Evolutionary conservation across 1,140 invertebrate species (phyloP).

Genomic region (Platyscapa corneri): DNA sequence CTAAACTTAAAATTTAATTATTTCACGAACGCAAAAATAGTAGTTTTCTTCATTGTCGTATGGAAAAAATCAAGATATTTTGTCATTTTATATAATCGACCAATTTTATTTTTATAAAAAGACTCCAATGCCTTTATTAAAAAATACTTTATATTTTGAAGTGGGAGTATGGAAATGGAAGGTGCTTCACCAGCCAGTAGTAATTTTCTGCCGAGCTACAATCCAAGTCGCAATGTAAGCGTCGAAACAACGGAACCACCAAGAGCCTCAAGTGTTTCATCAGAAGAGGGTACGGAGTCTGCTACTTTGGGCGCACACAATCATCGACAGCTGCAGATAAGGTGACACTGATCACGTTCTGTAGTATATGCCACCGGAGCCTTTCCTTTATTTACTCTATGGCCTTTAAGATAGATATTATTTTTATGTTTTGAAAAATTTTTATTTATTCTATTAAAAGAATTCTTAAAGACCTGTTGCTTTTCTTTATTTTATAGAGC

Average conservation of each 20-base stretch:
- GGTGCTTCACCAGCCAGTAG: slow-evolving; percentile 75
- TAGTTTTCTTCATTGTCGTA: too few relatives aligned
- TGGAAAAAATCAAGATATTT: too few relatives aligned
- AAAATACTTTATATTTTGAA: slow-evolving; percentile 58
- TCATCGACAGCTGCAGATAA: slow-evolving; percentile 68
- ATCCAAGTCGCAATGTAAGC: slow-evolving; percentile 74
- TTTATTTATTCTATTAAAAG: neutral
- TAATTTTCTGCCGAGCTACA: slow-evolving; percentile 72
- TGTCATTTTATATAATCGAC: too few relatives aligned
- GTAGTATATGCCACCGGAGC: slow-evolving; percentile 11
- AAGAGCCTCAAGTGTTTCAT: slow-evolving; percentile 77
- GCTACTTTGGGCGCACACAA: slow-evolving; percentile 65
- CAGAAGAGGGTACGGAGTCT: slow-evolving; percentile 74
- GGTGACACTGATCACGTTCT: slow-evolving; percentile 55
- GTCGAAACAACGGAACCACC: slow-evolving; percentile 75
- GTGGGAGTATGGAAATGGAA: slow-evolving; percentile 85
- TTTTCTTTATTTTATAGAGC: too few relatives aligned
- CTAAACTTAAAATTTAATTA: too few relatives aligned
- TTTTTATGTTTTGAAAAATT: neutral
- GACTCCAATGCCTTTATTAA: neutral
- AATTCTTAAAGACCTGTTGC: too few relatives aligned
- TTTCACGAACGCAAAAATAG: too few relatives aligned
- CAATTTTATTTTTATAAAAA: too few relatives aligned
- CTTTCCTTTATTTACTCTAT: slow-evolving; percentile 6
- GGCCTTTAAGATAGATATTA: too few relatives aligned